phyloP scores from a whole-genome alignment of 1,140 invertebrate species.

The Drepana arcuata region DNA sequence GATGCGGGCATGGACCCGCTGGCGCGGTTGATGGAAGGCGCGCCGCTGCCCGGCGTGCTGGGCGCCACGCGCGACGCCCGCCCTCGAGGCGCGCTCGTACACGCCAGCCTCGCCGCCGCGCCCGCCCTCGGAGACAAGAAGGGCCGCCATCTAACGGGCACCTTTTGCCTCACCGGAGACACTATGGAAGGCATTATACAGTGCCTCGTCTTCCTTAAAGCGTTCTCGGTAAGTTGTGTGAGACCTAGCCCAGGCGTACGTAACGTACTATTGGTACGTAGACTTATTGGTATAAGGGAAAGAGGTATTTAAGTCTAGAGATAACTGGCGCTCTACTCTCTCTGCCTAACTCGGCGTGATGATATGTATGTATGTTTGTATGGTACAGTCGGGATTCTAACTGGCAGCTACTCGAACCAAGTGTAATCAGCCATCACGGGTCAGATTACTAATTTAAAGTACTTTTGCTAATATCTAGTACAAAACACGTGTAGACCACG shows the following conservation, averaged over 20 bases:
- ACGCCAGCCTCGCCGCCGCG: slow-evolving; percentile 82
- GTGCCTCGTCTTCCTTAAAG: slow-evolving; percentile 92
- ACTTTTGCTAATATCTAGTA: too few species aligned
- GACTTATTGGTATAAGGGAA: neutral
- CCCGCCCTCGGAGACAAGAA: slow-evolving; percentile 80
- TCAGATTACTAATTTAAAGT: too few species aligned
- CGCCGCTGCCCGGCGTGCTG: slow-evolving; percentile 76
- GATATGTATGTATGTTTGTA: neutral
- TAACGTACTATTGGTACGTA: neutral
- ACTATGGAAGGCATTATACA: slow-evolving; percentile 94
- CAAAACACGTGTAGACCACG: too few species aligned
- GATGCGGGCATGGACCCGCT: slow-evolving; percentile 79
- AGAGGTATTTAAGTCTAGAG: neutral
- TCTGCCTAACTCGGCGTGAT: neutral
- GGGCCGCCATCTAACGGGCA: slow-evolving; percentile 83
- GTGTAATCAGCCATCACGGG: too few species aligned
- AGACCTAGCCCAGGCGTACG: neutral
- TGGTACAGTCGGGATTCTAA: neutral
- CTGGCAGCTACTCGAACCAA: neutral
- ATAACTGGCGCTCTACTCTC: too few species aligned
- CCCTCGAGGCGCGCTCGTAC: slow-evolving; percentile 81
- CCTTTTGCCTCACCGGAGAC: slow-evolving; percentile 89
- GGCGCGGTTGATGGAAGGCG: slow-evolving; percentile 81
- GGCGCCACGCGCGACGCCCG: slow-evolving; percentile 71
- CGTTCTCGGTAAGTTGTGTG: slow-evolving; percentile 84